phyloP scores from a whole-genome alignment of 2,888 invertebrate species.

The Polydrusus pterygomalis region DNA sequence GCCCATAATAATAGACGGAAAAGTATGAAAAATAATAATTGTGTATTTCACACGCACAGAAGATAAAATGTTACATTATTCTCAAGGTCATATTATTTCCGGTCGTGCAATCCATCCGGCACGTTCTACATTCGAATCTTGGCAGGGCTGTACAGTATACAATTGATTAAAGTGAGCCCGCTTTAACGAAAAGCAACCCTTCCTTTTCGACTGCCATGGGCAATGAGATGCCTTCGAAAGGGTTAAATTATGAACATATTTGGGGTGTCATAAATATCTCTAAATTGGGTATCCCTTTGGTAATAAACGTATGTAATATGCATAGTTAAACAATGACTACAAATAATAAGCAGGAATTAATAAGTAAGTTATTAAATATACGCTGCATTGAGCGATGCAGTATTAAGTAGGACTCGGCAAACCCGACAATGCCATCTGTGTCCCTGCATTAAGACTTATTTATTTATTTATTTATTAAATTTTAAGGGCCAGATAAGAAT shows the following conservation, averaged over 20 bases:
- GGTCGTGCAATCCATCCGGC: slow-evolving; percentile 17
- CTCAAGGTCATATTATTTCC: background rate
- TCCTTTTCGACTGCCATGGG: slow-evolving; percentile 57
- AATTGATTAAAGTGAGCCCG: slow-evolving; percentile 66
- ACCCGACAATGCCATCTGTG: no score
- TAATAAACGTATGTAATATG: slow-evolving; percentile 44
- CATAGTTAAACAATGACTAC: slow-evolving; percentile 31
- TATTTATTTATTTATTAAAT: no score
- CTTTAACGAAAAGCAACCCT: slow-evolving; percentile 55
- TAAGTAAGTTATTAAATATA: no score
- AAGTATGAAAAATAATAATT: no score
- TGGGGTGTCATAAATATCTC: slow-evolving; percentile 68
- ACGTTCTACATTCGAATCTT: slow-evolving; percentile 62
- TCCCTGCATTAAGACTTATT: no score
- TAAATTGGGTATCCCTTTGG: slow-evolving; percentile 61
- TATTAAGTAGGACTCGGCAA: no score
- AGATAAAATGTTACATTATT: background rate
- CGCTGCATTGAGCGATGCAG: no score
- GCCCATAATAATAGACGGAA: no score
- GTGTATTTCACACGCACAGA: no score
- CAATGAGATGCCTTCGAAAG: slow-evolving; percentile 67
- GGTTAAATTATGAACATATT: slow-evolving; percentile 69
- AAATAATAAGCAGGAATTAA: background rate
- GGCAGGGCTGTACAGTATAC: slow-evolving; percentile 65
- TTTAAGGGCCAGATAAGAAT: no score